Base-by-base conservation (phyloP, 2,888 invertebrate genomes). In the Leuctra nigra region DNA sequence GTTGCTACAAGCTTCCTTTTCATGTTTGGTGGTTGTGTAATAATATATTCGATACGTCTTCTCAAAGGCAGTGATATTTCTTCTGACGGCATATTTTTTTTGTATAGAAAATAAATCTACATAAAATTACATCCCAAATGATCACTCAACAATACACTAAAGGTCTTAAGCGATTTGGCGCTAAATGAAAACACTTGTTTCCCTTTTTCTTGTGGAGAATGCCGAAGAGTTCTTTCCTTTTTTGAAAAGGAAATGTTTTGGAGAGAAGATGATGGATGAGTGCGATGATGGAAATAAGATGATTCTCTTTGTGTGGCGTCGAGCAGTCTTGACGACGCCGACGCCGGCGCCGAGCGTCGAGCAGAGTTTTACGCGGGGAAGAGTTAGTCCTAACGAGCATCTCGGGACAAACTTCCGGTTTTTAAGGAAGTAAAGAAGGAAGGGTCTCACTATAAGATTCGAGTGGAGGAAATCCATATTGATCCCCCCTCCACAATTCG, bases 211-310 rank as follows among this genome's bases (percentile, higher is more conserved):
- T 24, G 47, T 25, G 16, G 11, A 41, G 20, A 41, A 14, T 41
- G 47, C 4, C 18, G 23, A 44, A 44, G 23, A 11, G 35, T 29
- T 29, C n/a, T 18, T 18, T 33, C 22, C 18, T 35, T 50, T 50
- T 20, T 33, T 33, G 33, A 16, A 6, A 9, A 4, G 44, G 50
- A 50, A 50, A 50, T 29, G 50, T 33, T 16, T 35, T 16, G 3
- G 44, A n/a, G n/a, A 18, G 14, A 13, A 14, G 50, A 50, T 50
- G 50, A 50, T 50, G 33, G 50, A 50, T 50, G 50, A 16, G 33
- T 9, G 18, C 35, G 50, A 50, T 50, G 50, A 50, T 50, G 50
- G 50, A 33, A 33, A 35, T 35, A 50, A 50, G 50, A 50, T 50
- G 50, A 50, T 50, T 50, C 22, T 23, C 29, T 29, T 29, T 11